A percentile compares a stretch with the other conserved stretches of the same genome.
Conservation (phyloP, 2,888 invertebrate species). For the Beris morrisii region DNA sequence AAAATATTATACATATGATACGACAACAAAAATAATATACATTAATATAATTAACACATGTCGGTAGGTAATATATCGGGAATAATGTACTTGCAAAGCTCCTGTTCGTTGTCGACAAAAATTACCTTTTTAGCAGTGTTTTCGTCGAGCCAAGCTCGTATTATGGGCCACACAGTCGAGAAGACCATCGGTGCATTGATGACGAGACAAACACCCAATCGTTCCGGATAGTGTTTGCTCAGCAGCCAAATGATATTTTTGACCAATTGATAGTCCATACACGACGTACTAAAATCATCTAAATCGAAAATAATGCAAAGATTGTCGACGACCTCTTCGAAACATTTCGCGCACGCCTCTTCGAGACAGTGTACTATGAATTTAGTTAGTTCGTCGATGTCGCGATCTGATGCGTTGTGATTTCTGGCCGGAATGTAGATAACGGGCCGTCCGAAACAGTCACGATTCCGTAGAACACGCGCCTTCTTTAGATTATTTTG, state of each 20-base stretch:
- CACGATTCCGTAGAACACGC: slow-evolving; percentile 69
- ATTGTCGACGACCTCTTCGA: slow-evolving; percentile 78
- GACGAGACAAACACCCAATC: slow-evolving; percentile 74
- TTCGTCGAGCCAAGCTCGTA: slow-evolving; percentile 76
- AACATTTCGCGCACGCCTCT: slow-evolving; percentile 74
- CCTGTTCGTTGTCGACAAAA: slow-evolving; percentile 70
- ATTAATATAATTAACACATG: slow-evolving; percentile 55
- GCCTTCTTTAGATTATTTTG: slow-evolving; percentile 68
- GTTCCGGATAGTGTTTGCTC: slow-evolving; percentile 75
- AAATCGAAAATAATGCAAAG: slow-evolving; percentile 79
- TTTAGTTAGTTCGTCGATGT: slow-evolving; percentile 75
- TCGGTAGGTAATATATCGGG: slow-evolving; percentile 75
- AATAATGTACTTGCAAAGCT: slow-evolving; percentile 73
- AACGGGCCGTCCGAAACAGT: slow-evolving; percentile 73
- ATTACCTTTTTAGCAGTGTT: slow-evolving; percentile 76
- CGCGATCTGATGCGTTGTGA: slow-evolving; percentile 68
- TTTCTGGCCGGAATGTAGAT: slow-evolving; percentile 78
- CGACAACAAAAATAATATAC: too few relatives aligned
- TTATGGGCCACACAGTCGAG: slow-evolving; percentile 76
- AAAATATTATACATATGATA: too few relatives aligned
- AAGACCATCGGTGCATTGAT: slow-evolving; percentile 75
- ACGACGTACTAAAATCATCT: slow-evolving; percentile 70
- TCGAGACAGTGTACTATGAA: slow-evolving; percentile 79
- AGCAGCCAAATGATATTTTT: slow-evolving; percentile 79
- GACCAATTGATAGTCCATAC: slow-evolving; percentile 80